Percentiles rank a stretch among this genome's conserved stretches.
phyloP scores from a whole-genome alignment of 1,140 invertebrate genomes.

The Scylla paramamosain region DNA sequence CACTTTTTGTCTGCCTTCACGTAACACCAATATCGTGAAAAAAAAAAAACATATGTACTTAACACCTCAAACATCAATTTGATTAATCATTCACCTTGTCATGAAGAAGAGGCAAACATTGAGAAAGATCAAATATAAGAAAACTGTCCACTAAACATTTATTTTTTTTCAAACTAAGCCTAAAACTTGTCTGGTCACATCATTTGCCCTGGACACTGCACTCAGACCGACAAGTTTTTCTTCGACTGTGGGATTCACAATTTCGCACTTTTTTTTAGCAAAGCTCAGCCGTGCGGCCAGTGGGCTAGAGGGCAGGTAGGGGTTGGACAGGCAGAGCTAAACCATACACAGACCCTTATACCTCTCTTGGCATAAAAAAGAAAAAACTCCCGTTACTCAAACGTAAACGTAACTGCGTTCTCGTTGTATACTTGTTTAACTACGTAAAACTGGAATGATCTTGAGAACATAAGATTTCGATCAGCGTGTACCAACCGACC shows the following conservation, averaged over 20 bases:
- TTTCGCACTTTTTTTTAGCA: conserved; percentile 65
- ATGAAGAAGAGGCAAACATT: too few relatives aligned
- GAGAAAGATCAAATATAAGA: not conserved
- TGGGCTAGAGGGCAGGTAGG: not conserved
- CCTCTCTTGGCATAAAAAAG: not conserved
- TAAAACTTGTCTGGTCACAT: conserved; percentile 56
- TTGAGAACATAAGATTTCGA: not conserved
- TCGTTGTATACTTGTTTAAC: not conserved
- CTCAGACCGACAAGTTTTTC: conserved; percentile 56
- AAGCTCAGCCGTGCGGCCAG: conserved; percentile 39
- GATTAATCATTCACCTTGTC: too few relatives aligned
- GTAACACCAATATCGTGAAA: too few relatives aligned
- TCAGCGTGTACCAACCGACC: not conserved
- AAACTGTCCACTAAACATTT: not conserved
- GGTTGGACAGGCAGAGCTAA: not conserved
- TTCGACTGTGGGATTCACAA: not conserved
- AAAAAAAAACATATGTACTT: too few relatives aligned
- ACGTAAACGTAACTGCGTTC: not conserved
- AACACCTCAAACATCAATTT: too few relatives aligned
- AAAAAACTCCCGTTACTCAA: not conserved
- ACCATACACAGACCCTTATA: not conserved
- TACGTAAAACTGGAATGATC: not conserved
- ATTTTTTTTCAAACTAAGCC: not conserved
- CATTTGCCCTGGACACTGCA: conserved; percentile 42
- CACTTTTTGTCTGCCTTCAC: too few relatives aligned